Evolutionary conservation across 2,113 vertebrate genomes (phyloP).

Genomic region (Lepisosteus osseus): DNA sequence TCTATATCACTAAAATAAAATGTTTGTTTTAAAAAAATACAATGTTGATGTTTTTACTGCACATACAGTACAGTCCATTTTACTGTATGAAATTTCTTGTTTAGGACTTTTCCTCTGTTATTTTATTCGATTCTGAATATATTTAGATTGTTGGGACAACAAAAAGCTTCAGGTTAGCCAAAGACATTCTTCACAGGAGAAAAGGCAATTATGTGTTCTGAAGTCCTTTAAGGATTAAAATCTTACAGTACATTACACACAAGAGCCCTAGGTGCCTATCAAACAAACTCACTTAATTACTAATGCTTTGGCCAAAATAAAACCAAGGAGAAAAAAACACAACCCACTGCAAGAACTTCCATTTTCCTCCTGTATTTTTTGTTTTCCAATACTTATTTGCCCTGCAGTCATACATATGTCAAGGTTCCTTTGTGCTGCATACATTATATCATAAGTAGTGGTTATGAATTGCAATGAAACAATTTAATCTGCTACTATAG

Average conservation of each 20-base stretch:
- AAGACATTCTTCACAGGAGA: background rate
- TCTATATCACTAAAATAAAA: too few species aligned
- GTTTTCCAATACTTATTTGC: background rate
- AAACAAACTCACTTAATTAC: background rate
- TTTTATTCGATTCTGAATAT: too few species aligned
- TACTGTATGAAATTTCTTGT: too few species aligned
- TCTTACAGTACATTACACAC: background rate
- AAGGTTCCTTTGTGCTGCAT: background rate
- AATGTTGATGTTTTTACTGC: too few species aligned
- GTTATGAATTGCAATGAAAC: background rate
- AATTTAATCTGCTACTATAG: too few species aligned
- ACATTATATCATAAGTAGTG: background rate
- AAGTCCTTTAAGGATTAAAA: constrained; percentile 1
- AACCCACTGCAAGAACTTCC: too few species aligned
- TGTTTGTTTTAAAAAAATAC: too few species aligned
- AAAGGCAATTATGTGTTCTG: background rate
- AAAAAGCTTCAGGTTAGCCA: background rate
- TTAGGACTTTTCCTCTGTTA: too few species aligned
- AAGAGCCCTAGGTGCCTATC: background rate
- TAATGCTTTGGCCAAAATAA: background rate
- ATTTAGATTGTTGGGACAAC: background rate
- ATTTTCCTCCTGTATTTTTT: background rate
- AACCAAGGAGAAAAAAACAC: background rate
- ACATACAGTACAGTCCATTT: too few species aligned
- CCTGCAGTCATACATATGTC: constrained; percentile 3